Evolutionary conservation across 2,888 invertebrate species (phyloP).

Genomic region (Calliphora vomitoria): DNA sequence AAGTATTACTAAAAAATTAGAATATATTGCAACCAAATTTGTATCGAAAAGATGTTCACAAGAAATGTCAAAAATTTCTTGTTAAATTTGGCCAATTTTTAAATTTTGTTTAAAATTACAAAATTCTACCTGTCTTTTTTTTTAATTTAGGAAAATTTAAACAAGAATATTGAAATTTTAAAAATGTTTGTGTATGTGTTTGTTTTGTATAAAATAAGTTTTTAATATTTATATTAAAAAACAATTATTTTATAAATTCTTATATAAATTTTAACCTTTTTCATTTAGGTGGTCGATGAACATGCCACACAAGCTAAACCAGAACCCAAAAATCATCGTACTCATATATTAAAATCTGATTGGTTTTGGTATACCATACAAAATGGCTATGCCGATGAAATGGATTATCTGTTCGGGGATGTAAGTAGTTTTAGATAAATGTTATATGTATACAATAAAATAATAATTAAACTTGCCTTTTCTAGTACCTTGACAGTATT

Average conservation of each 20-base stretch:
- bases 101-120: too few species aligned
- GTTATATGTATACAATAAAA: background rate
- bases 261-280: slow-evolving; percentile 70
- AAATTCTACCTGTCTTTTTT: too few species aligned
- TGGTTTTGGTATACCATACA: slow-evolving; percentile 99
- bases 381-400: slow-evolving; percentile 96
- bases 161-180: too few species aligned
- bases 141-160: too few species aligned
- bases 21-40: too few species aligned
- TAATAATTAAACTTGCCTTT: background rate
- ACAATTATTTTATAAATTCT: slow-evolving; percentile 56
- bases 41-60: too few species aligned
- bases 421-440: slow-evolving; percentile 86
- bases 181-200: background rate
- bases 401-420: slow-evolving; percentile 94
- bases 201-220: slow-evolving; percentile 37
- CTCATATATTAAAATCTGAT: slow-evolving; percentile 94
- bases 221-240: slow-evolving; percentile 15
- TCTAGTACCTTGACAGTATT: slow-evolving; percentile 84
- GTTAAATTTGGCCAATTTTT: too few species aligned
- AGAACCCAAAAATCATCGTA: slow-evolving; percentile 88
- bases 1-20: too few species aligned
- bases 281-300: slow-evolving; percentile 92
- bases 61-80: too few species aligned
- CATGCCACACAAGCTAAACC: slow-evolving; percentile 89